phyloP scores from a whole-genome alignment of 92 coral and sea anemone genomes.

The Metridium senile region DNA sequence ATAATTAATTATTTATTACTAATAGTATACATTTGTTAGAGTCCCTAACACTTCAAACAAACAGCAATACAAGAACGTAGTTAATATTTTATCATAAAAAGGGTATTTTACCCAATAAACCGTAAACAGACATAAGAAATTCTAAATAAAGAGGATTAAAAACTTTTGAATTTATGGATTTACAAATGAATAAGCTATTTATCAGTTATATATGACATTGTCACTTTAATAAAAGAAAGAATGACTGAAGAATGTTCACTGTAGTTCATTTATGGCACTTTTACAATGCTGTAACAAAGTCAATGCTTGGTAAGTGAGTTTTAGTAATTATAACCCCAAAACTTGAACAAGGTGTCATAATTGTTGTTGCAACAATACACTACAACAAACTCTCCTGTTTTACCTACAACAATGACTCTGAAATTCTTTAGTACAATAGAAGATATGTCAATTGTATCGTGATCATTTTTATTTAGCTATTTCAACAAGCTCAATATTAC shows the following conservation, averaged over 20 bases:
- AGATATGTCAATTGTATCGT: neutral
- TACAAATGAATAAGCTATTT: neutral
- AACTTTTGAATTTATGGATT: neutral
- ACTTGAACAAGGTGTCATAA: neutral
- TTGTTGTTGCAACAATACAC: neutral
- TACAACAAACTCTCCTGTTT: neutral
- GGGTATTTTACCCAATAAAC: neutral
- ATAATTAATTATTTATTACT: constrained; percentile 1
- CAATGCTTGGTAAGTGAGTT: neutral
- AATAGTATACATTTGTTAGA: neutral
- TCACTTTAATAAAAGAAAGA: neutral
- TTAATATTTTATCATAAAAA: neutral
- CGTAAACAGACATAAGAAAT: neutral
- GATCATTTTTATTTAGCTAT: too few relatives aligned
- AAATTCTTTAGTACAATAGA: neutral
- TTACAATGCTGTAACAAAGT: neutral
- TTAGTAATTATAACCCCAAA: neutral
- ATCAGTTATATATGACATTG: neutral
- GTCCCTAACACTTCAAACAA: constrained; percentile 1
- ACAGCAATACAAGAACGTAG: neutral
- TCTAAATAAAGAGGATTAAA: neutral
- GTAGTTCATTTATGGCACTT: too few relatives aligned
- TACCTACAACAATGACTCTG: neutral
- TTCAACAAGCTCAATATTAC: too few relatives aligned
- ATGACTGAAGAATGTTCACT: neutral